A percentile compares a stretch with the other conserved stretches of the same genome.
Conservation (phyloP, 1,140 invertebrate species). For the Maniola jurtina region DNA sequence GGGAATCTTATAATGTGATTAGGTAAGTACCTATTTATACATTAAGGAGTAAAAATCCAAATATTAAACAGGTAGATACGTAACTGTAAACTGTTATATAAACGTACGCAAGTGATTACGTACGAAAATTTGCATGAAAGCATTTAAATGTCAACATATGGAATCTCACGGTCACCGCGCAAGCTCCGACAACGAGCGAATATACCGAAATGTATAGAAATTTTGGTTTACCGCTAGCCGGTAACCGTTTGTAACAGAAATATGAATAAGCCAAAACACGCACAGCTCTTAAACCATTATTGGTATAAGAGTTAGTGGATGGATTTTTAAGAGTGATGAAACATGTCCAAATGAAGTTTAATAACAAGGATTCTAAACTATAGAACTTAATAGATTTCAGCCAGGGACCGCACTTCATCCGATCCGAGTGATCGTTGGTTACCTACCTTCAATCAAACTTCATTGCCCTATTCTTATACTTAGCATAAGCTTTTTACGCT, state of each 20-base stretch:
- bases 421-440: too few species aligned
- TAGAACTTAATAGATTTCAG: too few species aligned
- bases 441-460: too few species aligned
- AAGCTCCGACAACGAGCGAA: constrained; percentile 26
- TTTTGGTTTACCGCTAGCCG: constrained; percentile 35
- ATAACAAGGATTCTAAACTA: too few species aligned
- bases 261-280: constrained; percentile 38
- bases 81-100: constrained; percentile 8
- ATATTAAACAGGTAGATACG: not conserved
- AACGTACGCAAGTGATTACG: constrained; percentile 7
- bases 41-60: not conserved
- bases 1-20: not conserved
- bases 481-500: too few species aligned
- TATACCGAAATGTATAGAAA: constrained; percentile 39
- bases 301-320: not conserved
- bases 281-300: constrained; percentile 33
- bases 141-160: constrained; percentile 14
- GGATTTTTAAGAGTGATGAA: too few species aligned
- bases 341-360: too few species aligned
- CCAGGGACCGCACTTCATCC: too few species aligned
- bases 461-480: too few species aligned
- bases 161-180: constrained; percentile 29
- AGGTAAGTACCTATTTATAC: too few species aligned
- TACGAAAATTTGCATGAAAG: constrained; percentile 16
- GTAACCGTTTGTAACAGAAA: constrained; percentile 37